These are phyloP conservation scores for Oryzias melastigma DNA, from an alignment of 2,113 vertebrate genomes.

Conservation along the genomic window DNA sequence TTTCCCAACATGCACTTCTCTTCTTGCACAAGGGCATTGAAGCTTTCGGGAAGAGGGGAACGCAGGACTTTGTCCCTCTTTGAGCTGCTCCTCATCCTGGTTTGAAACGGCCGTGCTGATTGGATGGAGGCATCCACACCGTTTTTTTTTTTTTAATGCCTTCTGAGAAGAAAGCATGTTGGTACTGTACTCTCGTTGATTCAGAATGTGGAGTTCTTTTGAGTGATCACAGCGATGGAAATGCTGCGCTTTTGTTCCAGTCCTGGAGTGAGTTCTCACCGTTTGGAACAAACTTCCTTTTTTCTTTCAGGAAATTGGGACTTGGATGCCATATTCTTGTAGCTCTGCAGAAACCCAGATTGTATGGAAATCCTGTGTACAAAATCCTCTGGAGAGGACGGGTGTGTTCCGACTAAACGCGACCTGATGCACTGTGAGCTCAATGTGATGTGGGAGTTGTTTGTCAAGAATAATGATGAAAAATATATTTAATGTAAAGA, in stretches of 20 bases:
- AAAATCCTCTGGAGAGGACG: conserved; percentile 39
- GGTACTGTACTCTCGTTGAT: conserved; percentile 43
- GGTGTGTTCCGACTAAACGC: conserved; percentile 79
- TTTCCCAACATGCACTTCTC: background rate
- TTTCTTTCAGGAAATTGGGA: background rate
- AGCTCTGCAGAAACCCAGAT: conserved; percentile 47
- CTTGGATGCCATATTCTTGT: conserved; percentile 57
- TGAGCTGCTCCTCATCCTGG: conserved; percentile 42
- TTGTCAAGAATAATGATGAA: conserved; percentile 84
- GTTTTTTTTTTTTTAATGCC: conserved; percentile 11
- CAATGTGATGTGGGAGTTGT: conserved; percentile 88
- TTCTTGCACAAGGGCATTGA: conserved; percentile 66
- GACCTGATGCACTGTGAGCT: conserved; percentile 99
- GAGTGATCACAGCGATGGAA: conserved; percentile 13
- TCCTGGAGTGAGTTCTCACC: conserved; percentile 21
- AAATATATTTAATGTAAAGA: conserved; percentile 77
- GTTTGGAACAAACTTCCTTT: conserved; percentile 29
- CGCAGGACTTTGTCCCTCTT: conserved; percentile 23
- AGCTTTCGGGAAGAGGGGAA: conserved; percentile 21
- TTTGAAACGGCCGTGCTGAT: conserved; percentile 24
- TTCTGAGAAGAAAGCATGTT: conserved; percentile 14
- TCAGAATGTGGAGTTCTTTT: conserved; percentile 48
- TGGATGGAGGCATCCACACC: conserved; percentile 52
- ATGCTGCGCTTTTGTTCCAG: conserved; percentile 19
- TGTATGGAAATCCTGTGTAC: conserved; percentile 46